These are phyloP conservation scores for Meriones unguiculatus DNA, from an alignment of 2,113 vertebrate genomes.

Conservation along the genomic window DNA sequence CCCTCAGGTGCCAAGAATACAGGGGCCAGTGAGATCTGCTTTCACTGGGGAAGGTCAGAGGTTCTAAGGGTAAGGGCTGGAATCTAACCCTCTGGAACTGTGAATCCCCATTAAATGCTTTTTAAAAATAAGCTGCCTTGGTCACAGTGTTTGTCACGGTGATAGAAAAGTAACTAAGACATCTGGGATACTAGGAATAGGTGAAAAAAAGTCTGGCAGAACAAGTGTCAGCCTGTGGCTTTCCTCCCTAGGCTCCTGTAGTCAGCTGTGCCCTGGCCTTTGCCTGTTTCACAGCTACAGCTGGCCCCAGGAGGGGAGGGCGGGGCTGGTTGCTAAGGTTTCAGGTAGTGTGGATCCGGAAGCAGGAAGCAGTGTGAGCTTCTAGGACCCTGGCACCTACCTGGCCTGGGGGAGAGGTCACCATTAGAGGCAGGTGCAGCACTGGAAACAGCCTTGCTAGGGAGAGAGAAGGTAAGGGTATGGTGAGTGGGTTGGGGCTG, in stretches of 20 bases:
- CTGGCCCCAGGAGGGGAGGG: not conserved
- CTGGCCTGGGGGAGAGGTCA: not conserved
- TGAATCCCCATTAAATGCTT: not conserved
- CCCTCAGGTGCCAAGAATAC: not conserved
- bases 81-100: not conserved
- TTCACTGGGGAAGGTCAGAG: not conserved
- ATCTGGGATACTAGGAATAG: not conserved
- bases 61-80: not conserved
- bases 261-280: not conserved
- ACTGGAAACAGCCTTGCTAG: not conserved
- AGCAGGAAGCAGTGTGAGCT: constrained; percentile 59
- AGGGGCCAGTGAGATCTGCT: not conserved
- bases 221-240: not conserved
- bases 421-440: not conserved
- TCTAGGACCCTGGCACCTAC: not conserved
- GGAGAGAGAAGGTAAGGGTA: not conserved
- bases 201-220: not conserved
- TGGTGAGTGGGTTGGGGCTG: not conserved
- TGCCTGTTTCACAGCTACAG: not conserved
- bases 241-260: not conserved
- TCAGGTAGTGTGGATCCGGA: constrained; percentile 55
- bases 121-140: not conserved
- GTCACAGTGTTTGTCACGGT: not conserved
- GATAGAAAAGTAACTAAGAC: not conserved
- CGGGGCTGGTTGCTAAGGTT: constrained; percentile 63